Evolutionary conservation across 1,140 invertebrate species (phyloP), one percentile per base, ranked within the genome.

Genomic region (Melipona quadrifasciata): DNA sequence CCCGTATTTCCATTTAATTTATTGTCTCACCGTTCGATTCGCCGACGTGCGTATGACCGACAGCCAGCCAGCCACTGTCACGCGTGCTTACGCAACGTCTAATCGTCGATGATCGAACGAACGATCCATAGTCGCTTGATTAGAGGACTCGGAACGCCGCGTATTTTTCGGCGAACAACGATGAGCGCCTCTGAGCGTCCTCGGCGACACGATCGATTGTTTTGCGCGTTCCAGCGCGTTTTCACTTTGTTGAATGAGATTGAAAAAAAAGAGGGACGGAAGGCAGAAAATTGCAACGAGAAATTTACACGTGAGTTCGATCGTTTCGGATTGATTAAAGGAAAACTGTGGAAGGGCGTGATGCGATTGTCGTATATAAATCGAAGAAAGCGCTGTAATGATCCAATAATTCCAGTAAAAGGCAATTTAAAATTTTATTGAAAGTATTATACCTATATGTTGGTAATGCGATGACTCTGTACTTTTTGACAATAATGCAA

Each of bases 21-120:
- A 90, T 89, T 78, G 80, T 72, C 83, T 82, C 85, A 85, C 83
- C 88, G 85, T 87, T 90, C 89, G 92, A 88, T 88, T 91, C 91
- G 86, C 83, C 88, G 83, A 86, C 74, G n/a, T 51, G 31, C 57
- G 19, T 24, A 24, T n/a, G n/a, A n/a, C n/a, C n/a, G n/a, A n/a
- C 21, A 27, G 76, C 88, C 73, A 47, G 11, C 51, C 71, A 58
- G 88, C 86, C 88, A 91, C 90, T 93, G 92, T 93, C 91, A 91
- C 91, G 91, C 90, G 86, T 89, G 90, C 88, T 93, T 93, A 89
- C 91, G 88, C 89, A 92, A 93, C 91, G 84, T 93, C 90, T 93
- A 94, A 94, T 93, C 91, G 91, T 77, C 88, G 88, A 90, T 93
- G 93, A 93, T 93, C 90, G 87, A 77, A 88, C 88, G 76, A 70